Evolutionary conservation across 2,113 vertebrate genomes (phyloP), one percentile per base, ranked within the genome.

Genomic region (Formicarius rufipectus): DNA sequence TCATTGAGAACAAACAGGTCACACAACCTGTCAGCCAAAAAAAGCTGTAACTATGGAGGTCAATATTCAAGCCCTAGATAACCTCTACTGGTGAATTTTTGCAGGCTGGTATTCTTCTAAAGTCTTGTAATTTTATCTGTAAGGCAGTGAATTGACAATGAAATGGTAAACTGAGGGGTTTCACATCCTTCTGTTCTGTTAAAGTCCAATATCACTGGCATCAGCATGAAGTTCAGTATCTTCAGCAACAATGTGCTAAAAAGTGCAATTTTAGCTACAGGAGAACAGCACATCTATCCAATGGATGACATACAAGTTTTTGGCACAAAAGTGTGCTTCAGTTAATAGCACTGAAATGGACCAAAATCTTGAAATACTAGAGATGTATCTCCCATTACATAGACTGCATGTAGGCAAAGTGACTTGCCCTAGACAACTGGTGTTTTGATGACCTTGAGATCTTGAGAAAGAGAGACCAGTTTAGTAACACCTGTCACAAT

Each of bases 1-100:
- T 45, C 3, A 23, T 20, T 82, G 82, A 73, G 44, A 76, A 16
- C 23, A 69, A 81, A 11, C 4, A 10, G 13, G 14, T 72, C 0
- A 0, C 40, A 76, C 35, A 78, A 39, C 8, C 15, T 58, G 31
- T 22, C 80, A 85, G 31, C 5, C 24, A 55, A 84, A 77, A 63
- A 2, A 62, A 33, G 2, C 0, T 3, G 44, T 28, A 39, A 24
- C n/a, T 69, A 0, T 33, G 39, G 28, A 69, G 35, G 28, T 64
- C 45, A 42, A 5, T 30, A 21, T 31, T 49, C 45, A 91, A 64
- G 33, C 75, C 23, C 44, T 50, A 75, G 14, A 30, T 17, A 78
- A 81, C 9, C 18, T 52, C 33, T 63, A 11, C 10, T 49, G 12
- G 12, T 44, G 30, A 62, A 42, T 64, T 84, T 62, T 87, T 67